A percentile compares a stretch with the other conserved stretches of the same genome.
Evolutionary conservation across 2,113 vertebrate genomes (phyloP).

Genomic region (Xenopus laevis): DNA sequence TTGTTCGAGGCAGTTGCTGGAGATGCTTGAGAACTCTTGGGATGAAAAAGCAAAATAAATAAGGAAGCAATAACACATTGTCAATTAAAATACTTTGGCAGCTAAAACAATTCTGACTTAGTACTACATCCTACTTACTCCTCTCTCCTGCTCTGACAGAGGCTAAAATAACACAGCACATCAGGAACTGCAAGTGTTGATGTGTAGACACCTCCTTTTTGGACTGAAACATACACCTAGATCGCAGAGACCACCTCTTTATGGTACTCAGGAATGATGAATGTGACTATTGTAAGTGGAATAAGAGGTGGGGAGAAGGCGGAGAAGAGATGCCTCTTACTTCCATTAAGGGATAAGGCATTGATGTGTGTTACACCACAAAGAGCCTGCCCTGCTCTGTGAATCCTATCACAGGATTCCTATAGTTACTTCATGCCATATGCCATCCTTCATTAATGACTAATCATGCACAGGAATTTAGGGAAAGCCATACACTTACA

Average conservation of each 20-base stretch:
- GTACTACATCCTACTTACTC: background rate
- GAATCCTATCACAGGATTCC: slow-evolving; percentile 1
- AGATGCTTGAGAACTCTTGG: background rate
- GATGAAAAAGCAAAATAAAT: background rate
- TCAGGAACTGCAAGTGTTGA: background rate
- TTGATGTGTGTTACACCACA: background rate
- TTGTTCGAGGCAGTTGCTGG: background rate
- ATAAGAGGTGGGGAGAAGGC: slow-evolving; percentile 27
- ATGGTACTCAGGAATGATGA: slow-evolving; percentile 28
- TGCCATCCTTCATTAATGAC: background rate
- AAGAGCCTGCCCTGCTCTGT: background rate
- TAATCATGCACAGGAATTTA: background rate
- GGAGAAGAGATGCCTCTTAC: slow-evolving; percentile 35
- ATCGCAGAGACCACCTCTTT: slow-evolving; percentile 24
- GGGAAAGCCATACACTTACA: no score
- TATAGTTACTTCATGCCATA: background rate
- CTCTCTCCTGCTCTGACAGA: slow-evolving; percentile 6
- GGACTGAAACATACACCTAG: slow-evolving; percentile 31
- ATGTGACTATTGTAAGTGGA: slow-evolving; percentile 39
- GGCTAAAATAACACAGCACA: background rate
- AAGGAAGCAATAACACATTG: background rate
- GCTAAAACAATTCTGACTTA: no score
- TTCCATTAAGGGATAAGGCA: slow-evolving; percentile 32
- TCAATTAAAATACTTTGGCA: no score
- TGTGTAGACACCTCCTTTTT: slow-evolving; percentile 24